A percentile compares a stretch with the other conserved stretches of the same genome.
Evolutionary conservation across 92 coral and sea anemone species (phyloP).

Genomic region (Palythoa grandiflora): DNA sequence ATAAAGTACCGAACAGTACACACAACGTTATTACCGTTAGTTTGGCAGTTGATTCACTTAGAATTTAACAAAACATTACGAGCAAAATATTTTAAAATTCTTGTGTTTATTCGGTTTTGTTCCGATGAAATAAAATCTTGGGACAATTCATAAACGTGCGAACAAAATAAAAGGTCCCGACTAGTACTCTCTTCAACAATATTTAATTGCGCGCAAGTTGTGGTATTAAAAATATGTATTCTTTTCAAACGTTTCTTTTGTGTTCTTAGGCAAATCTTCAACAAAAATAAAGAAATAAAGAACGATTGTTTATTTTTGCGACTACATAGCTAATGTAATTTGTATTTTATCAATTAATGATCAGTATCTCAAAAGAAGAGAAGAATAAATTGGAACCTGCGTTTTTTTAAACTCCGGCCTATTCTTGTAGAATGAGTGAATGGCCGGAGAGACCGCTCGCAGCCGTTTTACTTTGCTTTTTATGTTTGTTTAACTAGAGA

Average conservation of each 20-base stretch:
- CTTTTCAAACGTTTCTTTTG: not conserved
- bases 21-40: not conserved
- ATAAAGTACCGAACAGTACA: not conserved
- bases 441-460: not conserved
- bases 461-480: not conserved
- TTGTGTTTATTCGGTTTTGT: not conserved
- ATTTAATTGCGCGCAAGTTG: not conserved
- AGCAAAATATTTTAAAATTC: not conserved
- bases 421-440: not conserved
- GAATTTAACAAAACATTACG: not conserved
- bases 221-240: not conserved
- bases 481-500: not conserved
- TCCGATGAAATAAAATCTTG: not conserved
- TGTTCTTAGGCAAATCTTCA: not conserved
- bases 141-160: not conserved
- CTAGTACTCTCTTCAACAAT: not conserved
- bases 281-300: not conserved
- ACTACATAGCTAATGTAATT: not conserved
- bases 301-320: not conserved
- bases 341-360: not conserved
- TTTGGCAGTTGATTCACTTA: not conserved
- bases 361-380: not conserved
- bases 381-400: not conserved
- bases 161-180: not conserved
- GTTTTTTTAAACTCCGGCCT: not conserved